Percentiles rank a stretch among this genome's conserved stretches.
phyloP scores from a whole-genome alignment of 2,797 vertebrate species.

The Pseudopleuronectes americanus region DNA sequence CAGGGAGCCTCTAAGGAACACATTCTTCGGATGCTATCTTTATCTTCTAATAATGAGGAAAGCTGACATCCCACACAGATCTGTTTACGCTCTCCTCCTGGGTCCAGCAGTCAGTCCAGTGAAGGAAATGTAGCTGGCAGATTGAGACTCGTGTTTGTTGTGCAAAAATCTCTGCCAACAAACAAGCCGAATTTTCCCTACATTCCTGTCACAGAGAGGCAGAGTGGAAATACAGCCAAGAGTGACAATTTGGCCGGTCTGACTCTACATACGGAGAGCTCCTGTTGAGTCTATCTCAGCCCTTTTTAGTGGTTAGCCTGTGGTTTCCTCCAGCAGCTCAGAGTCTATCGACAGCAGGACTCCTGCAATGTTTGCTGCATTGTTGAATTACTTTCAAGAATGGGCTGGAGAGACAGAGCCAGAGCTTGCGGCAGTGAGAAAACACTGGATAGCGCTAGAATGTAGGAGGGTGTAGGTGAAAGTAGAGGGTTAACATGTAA shows the following conservation, averaged over 20 bases:
- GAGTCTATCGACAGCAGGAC: conserved; percentile 44
- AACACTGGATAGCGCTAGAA: conserved; percentile 9
- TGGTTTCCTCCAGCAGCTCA: conserved; percentile 64
- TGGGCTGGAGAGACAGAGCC: conserved; percentile 15
- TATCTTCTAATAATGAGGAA: conserved; percentile 62
- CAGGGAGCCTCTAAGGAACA: conserved; percentile 37
- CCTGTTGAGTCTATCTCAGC: conserved; percentile 50
- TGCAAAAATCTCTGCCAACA: conserved; percentile 46
- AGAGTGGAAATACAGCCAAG: conserved; percentile 36
- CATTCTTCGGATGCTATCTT: conserved; percentile 67
- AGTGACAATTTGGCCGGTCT: conserved; percentile 62
- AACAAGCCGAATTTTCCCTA: conserved; percentile 44
- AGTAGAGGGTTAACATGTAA: conserved; percentile 62
- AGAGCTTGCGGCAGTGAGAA: neutral
- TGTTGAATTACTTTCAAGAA: conserved; percentile 33
- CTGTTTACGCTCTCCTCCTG: conserved; percentile 50
- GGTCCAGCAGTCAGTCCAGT: conserved; percentile 30
- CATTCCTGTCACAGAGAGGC: conserved; percentile 57
- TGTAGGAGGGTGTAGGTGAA: conserved; percentile 42
- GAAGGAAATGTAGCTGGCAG: conserved; percentile 42
- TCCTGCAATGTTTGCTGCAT: conserved; percentile 34
- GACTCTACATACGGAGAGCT: conserved; percentile 42
- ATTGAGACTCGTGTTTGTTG: conserved; percentile 54
- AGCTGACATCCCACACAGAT: conserved; percentile 52
- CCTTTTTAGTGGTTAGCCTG: conserved; percentile 62